Evolutionary conservation across 64 coral and sea anemone genomes (phyloP).

Genomic region (Trachythela sp.): DNA sequence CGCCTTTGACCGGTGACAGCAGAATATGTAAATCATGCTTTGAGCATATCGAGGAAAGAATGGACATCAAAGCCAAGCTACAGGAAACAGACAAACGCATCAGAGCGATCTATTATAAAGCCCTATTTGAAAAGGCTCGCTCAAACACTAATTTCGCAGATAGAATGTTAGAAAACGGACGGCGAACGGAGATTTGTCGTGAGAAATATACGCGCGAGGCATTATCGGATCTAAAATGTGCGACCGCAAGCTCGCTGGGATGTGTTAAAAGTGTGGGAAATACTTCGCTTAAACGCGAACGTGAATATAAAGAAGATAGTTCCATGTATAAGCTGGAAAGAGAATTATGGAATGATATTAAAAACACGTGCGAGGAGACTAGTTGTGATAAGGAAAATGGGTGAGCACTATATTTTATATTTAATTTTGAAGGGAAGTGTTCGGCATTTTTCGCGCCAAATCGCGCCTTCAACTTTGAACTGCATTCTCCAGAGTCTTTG

Average conservation of each 20-base stretch:
- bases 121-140: not conserved
- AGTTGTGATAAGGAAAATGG: not conserved
- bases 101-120: not conserved
- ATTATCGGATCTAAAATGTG: not conserved
- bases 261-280: not conserved
- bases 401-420: not conserved
- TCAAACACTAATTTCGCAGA: not conserved
- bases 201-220: not conserved
- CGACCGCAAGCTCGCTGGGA: not conserved
- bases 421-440: not conserved
- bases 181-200: not conserved
- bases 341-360: not conserved
- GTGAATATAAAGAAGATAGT: not conserved
- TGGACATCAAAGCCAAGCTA: not conserved
- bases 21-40: not conserved
- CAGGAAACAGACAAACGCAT: not conserved
- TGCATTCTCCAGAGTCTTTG: too few species aligned
- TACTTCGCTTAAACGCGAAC: not conserved
- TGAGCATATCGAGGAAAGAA: not conserved
- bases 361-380: not conserved
- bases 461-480: too few species aligned
- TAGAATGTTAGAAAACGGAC: not conserved
- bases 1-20: not conserved
- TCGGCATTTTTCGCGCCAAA: too few species aligned
- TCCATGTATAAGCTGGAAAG: not conserved